These are phyloP conservation scores for Lota lota DNA, from an alignment of 2,113 vertebrate genomes.

Conservation along the genomic window DNA sequence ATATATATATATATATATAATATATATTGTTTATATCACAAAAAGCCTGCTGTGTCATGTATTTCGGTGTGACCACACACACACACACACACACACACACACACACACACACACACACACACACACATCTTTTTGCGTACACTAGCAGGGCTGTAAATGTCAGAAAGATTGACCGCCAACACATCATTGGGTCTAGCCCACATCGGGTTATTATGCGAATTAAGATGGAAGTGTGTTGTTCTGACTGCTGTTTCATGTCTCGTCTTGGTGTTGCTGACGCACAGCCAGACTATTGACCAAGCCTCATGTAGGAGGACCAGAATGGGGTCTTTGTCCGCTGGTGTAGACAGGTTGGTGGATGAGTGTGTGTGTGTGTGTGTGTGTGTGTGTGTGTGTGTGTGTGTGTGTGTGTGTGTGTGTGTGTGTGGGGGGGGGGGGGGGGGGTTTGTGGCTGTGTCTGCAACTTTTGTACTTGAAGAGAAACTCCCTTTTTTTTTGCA, in stretches of 20 bases:
- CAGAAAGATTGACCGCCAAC: conserved; percentile 30
- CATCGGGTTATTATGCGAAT: conserved; percentile 26
- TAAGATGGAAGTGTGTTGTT: conserved; percentile 33
- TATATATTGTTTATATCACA: too few relatives aligned
- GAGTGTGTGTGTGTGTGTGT: conserved; percentile 15
- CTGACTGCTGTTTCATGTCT: conserved; percentile 22
- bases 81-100: conserved; percentile 12
- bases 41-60: too few relatives aligned
- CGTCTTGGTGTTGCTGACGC: conserved; percentile 14
- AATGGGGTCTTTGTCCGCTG: conserved; percentile 16
- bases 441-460: too few relatives aligned
- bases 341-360: conserved; percentile 19
- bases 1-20: too few relatives aligned
- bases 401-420: conserved; percentile 20
- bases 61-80: neutral
- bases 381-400: too few relatives aligned
- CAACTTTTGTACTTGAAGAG: too few relatives aligned
- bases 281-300: neutral
- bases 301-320: conserved; percentile 13
- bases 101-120: conserved; percentile 12
- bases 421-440: too few relatives aligned
- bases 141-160: conserved; percentile 2
- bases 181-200: conserved; percentile 21
- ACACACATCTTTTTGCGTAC: neutral
- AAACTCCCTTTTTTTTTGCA: too few relatives aligned